Conservation (phyloP, 1,140 invertebrate genomes). For the Drosophila oshimai region DNA sequence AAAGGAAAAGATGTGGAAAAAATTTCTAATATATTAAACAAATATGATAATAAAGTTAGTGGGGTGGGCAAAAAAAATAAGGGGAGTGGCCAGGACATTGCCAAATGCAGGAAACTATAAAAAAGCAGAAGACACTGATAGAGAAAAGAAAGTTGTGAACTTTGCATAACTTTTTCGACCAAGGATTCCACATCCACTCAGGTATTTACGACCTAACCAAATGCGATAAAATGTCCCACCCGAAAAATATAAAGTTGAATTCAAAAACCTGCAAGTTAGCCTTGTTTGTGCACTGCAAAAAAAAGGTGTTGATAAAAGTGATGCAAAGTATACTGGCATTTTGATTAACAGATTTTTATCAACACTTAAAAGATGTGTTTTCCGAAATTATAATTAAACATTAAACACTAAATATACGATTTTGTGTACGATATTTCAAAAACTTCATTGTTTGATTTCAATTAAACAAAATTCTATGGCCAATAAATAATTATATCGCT, state of each 20-base stretch:
- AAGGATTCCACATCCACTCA: slow-evolving; percentile 50
- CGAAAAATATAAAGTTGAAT: slow-evolving; percentile 23
- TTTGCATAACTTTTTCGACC: slow-evolving; percentile 43
- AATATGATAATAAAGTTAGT: slow-evolving; percentile 71
- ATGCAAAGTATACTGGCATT: too few relatives aligned
- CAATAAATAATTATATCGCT: too few relatives aligned
- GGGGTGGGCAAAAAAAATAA: background rate
- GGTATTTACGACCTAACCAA: slow-evolving; percentile 66
- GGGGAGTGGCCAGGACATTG: slow-evolving; percentile 26
- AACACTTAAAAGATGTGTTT: too few relatives aligned
- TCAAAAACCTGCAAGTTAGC: slow-evolving; percentile 30
- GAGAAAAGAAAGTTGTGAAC: slow-evolving; percentile 42
- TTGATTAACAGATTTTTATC: too few relatives aligned
- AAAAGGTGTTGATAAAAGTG: too few relatives aligned
- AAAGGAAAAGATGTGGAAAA: slow-evolving; percentile 21
- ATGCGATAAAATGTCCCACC: slow-evolving; percentile 53
- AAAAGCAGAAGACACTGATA: slow-evolving; percentile 14
- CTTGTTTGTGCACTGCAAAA: slow-evolving; percentile 1
- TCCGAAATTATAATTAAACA: too few relatives aligned
- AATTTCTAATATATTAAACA: slow-evolving; percentile 76
- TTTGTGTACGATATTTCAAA: too few relatives aligned
- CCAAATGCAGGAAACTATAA: slow-evolving; percentile 48
- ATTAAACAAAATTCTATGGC: too few relatives aligned
- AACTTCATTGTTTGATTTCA: too few relatives aligned
- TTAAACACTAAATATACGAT: too few relatives aligned